Evolutionary conservation across 2,797 vertebrate species (phyloP).

Genomic region (Tapera naevia): DNA sequence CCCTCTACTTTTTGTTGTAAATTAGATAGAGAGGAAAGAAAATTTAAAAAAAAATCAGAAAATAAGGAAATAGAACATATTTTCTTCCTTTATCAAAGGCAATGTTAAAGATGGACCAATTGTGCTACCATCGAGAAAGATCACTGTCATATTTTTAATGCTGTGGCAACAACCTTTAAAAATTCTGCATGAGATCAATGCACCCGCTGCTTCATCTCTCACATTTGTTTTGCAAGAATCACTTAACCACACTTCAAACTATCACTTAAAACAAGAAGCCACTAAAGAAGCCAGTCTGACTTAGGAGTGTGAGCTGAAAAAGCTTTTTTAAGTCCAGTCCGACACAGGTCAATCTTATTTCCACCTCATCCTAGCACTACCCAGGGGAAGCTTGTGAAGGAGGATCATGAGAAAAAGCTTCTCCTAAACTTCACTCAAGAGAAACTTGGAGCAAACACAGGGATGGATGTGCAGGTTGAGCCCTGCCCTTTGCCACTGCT

Average conservation of each 20-base stretch:
- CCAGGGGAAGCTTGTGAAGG: background rate
- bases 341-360: background rate
- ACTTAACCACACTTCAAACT: background rate
- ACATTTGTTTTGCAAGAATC: background rate
- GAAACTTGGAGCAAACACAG: rapidly evolving
- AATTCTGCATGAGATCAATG: background rate
- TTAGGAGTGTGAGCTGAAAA: background rate
- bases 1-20: background rate
- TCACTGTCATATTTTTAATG: background rate
- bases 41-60: background rate
- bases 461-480: background rate
- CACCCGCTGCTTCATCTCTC: background rate
- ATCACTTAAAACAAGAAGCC: background rate
- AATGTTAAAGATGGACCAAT: background rate
- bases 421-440: background rate
- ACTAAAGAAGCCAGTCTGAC: background rate
- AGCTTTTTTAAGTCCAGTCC: background rate
- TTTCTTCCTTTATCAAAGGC: background rate
- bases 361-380: background rate
- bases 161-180: background rate
- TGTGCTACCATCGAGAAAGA: background rate
- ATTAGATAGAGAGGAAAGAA: background rate
- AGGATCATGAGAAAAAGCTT: background rate
- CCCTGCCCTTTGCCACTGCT: background rate
- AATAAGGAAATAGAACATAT: background rate